Evolutionary conservation across 1,140 invertebrate genomes (phyloP).

Genomic region (Penaeus indicus): DNA sequence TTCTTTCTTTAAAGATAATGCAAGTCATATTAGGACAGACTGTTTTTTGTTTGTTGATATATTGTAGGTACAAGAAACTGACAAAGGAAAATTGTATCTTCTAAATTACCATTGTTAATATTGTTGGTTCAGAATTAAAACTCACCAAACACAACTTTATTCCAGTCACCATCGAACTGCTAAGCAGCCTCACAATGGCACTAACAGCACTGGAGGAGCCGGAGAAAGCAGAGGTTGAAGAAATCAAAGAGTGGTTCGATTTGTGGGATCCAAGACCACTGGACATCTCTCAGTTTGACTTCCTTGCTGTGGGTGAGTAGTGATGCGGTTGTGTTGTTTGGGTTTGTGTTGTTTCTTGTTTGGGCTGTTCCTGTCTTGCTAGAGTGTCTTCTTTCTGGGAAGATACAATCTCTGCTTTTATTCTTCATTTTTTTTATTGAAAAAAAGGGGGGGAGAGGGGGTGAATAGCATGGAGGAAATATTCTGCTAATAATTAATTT

Average conservation of each 20-base stretch:
- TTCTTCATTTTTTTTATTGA: background rate
- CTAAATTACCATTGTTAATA: too few relatives aligned
- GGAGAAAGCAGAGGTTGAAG: background rate
- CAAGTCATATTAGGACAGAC: too few relatives aligned
- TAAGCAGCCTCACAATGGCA: constrained; percentile 35
- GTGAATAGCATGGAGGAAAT: too few relatives aligned
- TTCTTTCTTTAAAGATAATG: too few relatives aligned
- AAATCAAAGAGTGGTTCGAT: constrained; percentile 19
- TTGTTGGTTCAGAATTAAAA: too few relatives aligned
- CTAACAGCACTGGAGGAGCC: constrained; percentile 11
- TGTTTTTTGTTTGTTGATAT: too few relatives aligned
- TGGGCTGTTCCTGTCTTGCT: background rate
- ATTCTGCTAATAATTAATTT: too few relatives aligned
- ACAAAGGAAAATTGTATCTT: too few relatives aligned
- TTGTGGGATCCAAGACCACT: constrained; percentile 37
- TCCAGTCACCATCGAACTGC: constrained; percentile 44
- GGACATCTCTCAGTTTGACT: constrained; percentile 23
- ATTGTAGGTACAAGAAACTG: too few relatives aligned
- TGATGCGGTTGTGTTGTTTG: background rate
- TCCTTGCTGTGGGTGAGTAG: constrained; percentile 48
- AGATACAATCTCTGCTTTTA: background rate
- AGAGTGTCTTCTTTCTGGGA: too few relatives aligned
- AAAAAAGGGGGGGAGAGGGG: too few relatives aligned
- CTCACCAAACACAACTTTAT: too few relatives aligned
- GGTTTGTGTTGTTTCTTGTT: background rate